Evolutionary conservation across 2,888 invertebrate species (phyloP).

Genomic region (Rhodophaea formosa): DNA sequence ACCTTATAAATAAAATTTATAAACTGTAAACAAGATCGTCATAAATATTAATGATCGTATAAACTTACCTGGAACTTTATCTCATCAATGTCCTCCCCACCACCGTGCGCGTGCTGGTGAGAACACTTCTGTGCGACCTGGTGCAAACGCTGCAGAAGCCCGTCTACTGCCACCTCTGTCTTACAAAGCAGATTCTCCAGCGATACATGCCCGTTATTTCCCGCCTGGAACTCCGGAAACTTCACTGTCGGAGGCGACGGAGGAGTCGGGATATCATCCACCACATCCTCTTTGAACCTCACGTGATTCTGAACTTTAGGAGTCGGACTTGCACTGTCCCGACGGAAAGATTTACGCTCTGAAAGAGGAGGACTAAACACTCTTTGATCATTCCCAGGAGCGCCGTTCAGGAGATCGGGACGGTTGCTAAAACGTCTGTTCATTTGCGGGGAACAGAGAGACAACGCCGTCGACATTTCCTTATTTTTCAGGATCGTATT

Average conservation of each 20-base stretch:
- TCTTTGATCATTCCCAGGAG: constrained; percentile 57
- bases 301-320: constrained; percentile 71
- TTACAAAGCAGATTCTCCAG: constrained; percentile 83
- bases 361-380: constrained; percentile 63
- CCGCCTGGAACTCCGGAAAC: constrained; percentile 59
- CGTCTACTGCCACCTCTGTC: constrained; percentile 86
- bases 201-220: constrained; percentile 81
- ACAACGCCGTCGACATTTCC: constrained; percentile 65
- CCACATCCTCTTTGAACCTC: constrained; percentile 69
- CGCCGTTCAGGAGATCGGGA: constrained; percentile 69
- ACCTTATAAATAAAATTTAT: too few species aligned
- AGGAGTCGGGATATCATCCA: constrained; percentile 71
- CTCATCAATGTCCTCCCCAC: constrained; percentile 87
- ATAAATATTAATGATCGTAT: too few species aligned
- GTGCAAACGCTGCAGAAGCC: constrained; percentile 84
- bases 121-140: constrained; percentile 87
- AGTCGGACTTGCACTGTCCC: constrained; percentile 58
- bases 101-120: constrained; percentile 87
- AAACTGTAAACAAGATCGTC: too few species aligned
- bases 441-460: constrained; percentile 81
- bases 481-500: constrained; percentile 72
- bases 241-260: constrained; percentile 70
- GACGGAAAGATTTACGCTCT: constrained; percentile 58
- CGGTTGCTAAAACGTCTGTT: constrained; percentile 72
- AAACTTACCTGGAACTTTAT: constrained; percentile 85